phyloP scores from a whole-genome alignment of 2,113 vertebrate genomes.

The Psittacula cyanocephala region DNA sequence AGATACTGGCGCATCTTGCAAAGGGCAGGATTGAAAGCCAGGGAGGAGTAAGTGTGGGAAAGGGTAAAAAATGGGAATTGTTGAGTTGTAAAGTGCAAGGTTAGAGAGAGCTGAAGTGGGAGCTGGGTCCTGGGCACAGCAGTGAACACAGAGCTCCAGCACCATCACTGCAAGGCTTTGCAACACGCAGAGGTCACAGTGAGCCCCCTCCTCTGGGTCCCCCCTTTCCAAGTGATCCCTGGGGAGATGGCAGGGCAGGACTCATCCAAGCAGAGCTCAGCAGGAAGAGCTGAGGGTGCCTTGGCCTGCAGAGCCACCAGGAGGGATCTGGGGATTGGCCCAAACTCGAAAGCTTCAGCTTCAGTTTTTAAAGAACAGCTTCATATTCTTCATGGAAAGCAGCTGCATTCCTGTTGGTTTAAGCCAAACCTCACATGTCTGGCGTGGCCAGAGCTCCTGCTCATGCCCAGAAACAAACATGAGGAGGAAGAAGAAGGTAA shows the following conservation, averaged over 20 bases:
- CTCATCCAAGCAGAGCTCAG: neutral
- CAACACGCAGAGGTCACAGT: neutral
- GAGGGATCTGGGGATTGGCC: neutral
- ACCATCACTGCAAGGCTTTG: neutral
- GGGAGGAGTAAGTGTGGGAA: neutral
- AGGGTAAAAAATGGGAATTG: neutral
- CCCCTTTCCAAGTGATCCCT: neutral
- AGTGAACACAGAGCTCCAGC: neutral
- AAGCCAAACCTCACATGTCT: neutral
- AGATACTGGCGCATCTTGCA: accelerated
- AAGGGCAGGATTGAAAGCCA: accelerated
- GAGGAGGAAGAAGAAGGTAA: neutral
- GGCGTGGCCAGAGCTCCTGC: neutral
- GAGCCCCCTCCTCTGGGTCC: neutral
- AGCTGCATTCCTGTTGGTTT: neutral
- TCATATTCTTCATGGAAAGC: neutral
- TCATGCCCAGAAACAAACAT: neutral
- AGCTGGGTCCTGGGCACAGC: neutral
- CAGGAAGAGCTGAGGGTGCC: neutral
- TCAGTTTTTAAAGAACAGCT: neutral
- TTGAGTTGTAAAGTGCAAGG: neutral
- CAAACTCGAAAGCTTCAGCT: neutral
- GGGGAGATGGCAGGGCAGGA: neutral
- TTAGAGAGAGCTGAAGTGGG: neutral
- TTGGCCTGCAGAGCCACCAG: neutral